phyloP scores from a whole-genome alignment of 1,140 invertebrate species.

The Melanaphis sacchari region DNA sequence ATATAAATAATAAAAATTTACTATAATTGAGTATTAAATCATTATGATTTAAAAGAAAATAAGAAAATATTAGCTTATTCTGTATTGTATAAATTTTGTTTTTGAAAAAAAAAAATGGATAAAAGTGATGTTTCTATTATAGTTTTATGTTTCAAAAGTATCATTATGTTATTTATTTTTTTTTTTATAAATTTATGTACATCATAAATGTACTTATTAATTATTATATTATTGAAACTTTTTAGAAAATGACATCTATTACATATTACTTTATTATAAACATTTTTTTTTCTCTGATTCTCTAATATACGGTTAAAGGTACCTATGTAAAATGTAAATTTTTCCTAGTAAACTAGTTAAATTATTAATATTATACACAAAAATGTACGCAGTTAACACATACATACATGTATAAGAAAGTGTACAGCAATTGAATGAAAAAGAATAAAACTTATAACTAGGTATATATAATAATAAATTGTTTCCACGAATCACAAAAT shows the following conservation, averaged over 20 bases:
- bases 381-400: background rate
- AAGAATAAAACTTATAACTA: background rate
- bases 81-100: too few species aligned
- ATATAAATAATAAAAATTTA: background rate
- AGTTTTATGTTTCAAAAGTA: too few species aligned
- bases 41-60: background rate
- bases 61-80: too few species aligned
- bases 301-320: background rate
- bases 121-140: too few species aligned
- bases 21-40: too few species aligned
- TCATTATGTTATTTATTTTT: too few species aligned
- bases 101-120: too few species aligned
- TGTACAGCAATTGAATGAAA: background rate
- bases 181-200: too few species aligned
- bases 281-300: background rate
- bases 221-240: too few species aligned
- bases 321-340: background rate
- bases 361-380: background rate
- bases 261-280: too few species aligned
- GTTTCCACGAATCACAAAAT: background rate
- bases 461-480: slow-evolving; percentile 6
- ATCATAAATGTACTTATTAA: too few species aligned
- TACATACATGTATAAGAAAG: background rate
- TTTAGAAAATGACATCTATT: too few species aligned
- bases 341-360: background rate